Percentiles rank a stretch among this genome's conserved stretches.
These are phyloP conservation scores for Brachionus angularis DNA, from an alignment of 1,140 invertebrate genomes.

Conservation along the genomic window DNA sequence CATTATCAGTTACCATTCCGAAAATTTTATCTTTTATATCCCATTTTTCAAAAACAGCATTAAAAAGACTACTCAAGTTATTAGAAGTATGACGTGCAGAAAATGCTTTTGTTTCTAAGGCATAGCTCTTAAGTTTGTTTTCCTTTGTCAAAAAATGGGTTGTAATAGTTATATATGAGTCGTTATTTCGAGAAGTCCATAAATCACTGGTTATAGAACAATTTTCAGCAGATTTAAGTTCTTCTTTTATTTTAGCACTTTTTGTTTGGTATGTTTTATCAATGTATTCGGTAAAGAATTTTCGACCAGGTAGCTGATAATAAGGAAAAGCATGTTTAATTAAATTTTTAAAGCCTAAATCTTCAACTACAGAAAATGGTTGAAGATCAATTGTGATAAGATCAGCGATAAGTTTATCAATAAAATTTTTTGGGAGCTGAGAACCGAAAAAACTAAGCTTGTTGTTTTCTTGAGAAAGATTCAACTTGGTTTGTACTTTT, in stretches of 20 bases:
- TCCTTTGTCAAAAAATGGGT: neutral
- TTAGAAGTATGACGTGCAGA: neutral
- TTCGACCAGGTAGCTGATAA: neutral
- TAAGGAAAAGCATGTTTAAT: neutral
- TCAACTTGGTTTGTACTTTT: too few species aligned
- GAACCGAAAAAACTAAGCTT: too few species aligned
- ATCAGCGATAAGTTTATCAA: too few species aligned
- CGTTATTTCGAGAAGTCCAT: neutral
- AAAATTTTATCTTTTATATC: neutral
- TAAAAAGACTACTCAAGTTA: neutral
- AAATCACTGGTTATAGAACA: neutral
- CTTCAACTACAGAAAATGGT: neutral
- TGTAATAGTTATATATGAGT: neutral
- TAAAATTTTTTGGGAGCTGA: too few species aligned
- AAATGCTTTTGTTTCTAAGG: neutral
- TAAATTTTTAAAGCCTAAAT: neutral
- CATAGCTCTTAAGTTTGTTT: neutral
- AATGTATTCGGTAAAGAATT: neutral
- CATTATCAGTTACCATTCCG: neutral
- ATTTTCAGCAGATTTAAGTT: neutral
- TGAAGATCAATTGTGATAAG: too few species aligned
- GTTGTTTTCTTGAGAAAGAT: too few species aligned
- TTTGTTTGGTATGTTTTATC: neutral
- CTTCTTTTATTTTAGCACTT: neutral
- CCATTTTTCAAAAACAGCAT: neutral